Conservation (phyloP, 1,140 invertebrate species). For the Drosophila repletoides region DNA sequence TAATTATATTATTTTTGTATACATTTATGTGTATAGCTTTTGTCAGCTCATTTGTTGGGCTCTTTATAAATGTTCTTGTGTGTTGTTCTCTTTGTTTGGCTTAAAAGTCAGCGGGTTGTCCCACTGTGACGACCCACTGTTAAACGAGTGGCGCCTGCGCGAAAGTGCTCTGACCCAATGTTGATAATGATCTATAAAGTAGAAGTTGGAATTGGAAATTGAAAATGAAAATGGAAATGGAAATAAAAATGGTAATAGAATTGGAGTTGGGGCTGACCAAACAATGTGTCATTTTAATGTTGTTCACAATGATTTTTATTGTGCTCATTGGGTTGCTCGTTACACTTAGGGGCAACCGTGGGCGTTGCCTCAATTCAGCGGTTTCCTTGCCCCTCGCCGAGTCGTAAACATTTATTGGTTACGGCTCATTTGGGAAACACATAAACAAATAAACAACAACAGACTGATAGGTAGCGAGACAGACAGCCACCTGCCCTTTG, state of each 20-base stretch:
- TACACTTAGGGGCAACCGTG: conserved; percentile 26
- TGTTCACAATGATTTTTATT: conserved; percentile 63
- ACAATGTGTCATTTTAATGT: conserved; percentile 78
- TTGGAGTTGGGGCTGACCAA: background rate
- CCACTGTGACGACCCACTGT: conserved; percentile 27
- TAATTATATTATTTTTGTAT: too few relatives aligned
- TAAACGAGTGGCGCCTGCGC: conserved; percentile 24
- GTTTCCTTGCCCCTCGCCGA: conserved; percentile 11
- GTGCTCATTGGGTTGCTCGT: conserved; percentile 45
- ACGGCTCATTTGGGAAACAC: conserved; percentile 61
- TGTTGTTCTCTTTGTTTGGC: conserved; percentile 15
- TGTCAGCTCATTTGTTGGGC: conserved; percentile 37
- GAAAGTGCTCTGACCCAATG: background rate
- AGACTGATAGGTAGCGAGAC: background rate
- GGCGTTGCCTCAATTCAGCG: conserved; percentile 20
- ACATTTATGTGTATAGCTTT: too few relatives aligned
- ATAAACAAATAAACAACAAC: conserved; percentile 61
- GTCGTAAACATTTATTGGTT: conserved; percentile 76
- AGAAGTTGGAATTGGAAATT: background rate
- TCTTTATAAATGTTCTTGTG: conserved; percentile 15
- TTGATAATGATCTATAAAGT: conserved; percentile 12
- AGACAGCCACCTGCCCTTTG: conserved; percentile 33
- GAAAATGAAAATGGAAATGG: background rate
- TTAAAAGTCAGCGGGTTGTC: conserved; percentile 29
- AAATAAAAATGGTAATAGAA: too few relatives aligned